These are phyloP conservation scores for Semibalanus balanoides DNA, from an alignment of 1,140 invertebrate species.

Conservation along the genomic window DNA sequence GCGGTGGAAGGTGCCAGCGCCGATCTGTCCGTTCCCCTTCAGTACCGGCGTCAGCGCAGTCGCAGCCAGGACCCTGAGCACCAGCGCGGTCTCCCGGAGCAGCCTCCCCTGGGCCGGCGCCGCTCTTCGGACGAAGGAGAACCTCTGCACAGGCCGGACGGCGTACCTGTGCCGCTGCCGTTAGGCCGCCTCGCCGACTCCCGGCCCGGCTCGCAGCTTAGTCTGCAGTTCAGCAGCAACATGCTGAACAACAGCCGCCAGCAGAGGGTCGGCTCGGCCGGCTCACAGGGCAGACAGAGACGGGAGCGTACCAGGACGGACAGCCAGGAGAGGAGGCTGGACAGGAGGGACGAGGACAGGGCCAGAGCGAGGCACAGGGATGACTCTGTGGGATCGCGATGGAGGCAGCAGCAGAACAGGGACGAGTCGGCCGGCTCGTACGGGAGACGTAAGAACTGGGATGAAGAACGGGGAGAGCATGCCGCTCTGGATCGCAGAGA, in stretches of 20 bases:
- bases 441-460: not conserved
- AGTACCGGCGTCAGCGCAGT: not conserved
- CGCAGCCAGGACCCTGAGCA: not conserved
- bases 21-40: not conserved
- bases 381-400: no score
- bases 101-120: conserved; percentile 8
- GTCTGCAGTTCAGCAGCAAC: not conserved
- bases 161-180: conserved; percentile 12
- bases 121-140: conserved; percentile 15
- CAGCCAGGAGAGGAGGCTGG: not conserved
- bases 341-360: not conserved
- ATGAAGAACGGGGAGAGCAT: not conserved
- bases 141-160: conserved; percentile 10
- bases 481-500: no score
- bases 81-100: not conserved
- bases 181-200: conserved; percentile 8
- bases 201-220: not conserved
- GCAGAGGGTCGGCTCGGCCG: not conserved
- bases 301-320: not conserved
- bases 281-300: not conserved
- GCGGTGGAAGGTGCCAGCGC: no score
- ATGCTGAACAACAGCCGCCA: not conserved
- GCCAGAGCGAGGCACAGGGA: no score
- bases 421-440: no score
- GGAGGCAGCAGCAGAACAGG: no score